A percentile compares a stretch with the other conserved stretches of the same genome.
phyloP scores from a whole-genome alignment of 2,113 vertebrate species.

The Onychostruthus taczanowskii region DNA sequence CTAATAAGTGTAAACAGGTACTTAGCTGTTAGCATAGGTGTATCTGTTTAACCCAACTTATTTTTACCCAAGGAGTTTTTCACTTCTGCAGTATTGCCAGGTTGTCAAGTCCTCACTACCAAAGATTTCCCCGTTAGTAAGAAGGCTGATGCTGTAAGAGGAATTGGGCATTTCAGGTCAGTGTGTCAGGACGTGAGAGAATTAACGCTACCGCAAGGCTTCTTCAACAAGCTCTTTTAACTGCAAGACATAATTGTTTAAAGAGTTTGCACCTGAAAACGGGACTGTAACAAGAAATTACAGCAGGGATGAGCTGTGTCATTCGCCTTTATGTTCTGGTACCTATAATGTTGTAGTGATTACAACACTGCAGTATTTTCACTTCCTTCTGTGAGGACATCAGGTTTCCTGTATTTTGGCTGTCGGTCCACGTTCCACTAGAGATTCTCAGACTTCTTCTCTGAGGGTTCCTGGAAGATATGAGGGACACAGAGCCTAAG shows the following conservation, averaged over 20 bases:
- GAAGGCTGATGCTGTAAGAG: neutral
- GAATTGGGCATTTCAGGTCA: slow-evolving; percentile 52
- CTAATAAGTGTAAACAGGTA: slow-evolving; percentile 25
- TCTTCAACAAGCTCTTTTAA: slow-evolving; percentile 1
- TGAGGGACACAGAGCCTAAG: neutral
- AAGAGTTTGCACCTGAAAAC: slow-evolving; percentile 31
- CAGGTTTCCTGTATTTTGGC: slow-evolving; percentile 15
- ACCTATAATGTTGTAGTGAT: neutral
- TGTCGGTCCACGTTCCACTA: neutral
- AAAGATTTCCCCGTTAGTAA: slow-evolving; percentile 41
- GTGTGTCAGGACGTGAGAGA: slow-evolving; percentile 49
- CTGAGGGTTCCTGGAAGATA: fast-evolving
- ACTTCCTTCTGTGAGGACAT: slow-evolving; percentile 29
- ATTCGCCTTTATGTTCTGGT: neutral
- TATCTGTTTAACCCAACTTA: slow-evolving; percentile 13
- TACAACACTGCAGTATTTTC: slow-evolving; percentile 44
- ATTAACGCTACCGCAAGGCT: neutral
- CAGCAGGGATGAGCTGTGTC: neutral
- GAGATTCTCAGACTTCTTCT: neutral
- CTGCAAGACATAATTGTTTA: neutral
- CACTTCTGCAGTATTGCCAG: neutral
- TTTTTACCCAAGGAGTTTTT: slow-evolving; percentile 43
- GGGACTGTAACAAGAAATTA: neutral
- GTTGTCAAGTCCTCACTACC: neutral
- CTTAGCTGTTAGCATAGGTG: slow-evolving; percentile 16